These are phyloP conservation scores for Vesta saturnalis DNA, from an alignment of 2,888 invertebrate genomes.

Conservation along the genomic window DNA sequence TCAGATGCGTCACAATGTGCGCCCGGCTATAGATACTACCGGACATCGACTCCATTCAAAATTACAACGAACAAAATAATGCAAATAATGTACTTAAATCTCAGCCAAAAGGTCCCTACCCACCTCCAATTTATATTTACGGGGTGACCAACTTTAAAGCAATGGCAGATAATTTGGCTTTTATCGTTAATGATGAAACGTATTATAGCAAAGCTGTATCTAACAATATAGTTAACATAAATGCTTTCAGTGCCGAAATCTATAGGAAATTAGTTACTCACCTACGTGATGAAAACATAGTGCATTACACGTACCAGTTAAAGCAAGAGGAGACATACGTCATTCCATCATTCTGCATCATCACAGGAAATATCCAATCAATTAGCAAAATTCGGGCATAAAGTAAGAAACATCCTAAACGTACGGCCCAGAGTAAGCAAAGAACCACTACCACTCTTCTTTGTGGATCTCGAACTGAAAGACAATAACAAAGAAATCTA, in stretches of 20 bases:
- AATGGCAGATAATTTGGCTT: constrained; percentile 2
- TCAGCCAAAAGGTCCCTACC: constrained; percentile 6
- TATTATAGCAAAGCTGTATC: constrained; percentile 12
- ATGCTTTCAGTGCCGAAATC: neutral
- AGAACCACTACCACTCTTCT: neutral
- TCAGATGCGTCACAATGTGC: no score
- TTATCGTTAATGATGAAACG: constrained; percentile 7
- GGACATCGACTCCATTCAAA: neutral
- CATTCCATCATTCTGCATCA: neutral
- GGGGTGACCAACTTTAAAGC: neutral
- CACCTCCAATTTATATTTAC: constrained; percentile 16
- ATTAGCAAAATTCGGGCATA: neutral
- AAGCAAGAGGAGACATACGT: constrained; percentile 1
- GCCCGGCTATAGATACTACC: neutral
- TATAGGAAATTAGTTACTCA: constrained; percentile 15
- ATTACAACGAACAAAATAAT: neutral
- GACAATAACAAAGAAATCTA: no score
- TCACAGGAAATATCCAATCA: neutral
- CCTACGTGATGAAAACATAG: constrained; percentile 11
- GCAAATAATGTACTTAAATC: neutral
- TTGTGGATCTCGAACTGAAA: no score
- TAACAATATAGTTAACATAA: constrained; percentile 13
- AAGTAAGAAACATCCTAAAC: neutral
- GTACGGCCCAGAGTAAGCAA: no score
- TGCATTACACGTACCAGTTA: constrained; percentile 11